A percentile compares a stretch with the other conserved stretches of the same genome.
Conservation (phyloP, 2,797 vertebrate species). For the Remorina albescens region DNA sequence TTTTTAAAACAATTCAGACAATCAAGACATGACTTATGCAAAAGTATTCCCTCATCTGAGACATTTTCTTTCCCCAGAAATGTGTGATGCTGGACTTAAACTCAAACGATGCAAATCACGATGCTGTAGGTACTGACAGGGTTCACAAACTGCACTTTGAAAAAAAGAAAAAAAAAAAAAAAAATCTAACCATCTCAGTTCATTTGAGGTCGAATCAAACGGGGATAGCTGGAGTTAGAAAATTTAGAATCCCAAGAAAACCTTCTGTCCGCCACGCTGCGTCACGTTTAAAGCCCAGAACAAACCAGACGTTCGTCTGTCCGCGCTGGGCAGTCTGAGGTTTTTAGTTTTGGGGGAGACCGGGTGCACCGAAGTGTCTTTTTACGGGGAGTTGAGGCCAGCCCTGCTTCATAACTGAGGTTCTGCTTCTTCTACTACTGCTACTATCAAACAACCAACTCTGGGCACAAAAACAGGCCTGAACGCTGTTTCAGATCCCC, state of each 20-base stretch:
- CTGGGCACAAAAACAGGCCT: conserved; percentile 60
- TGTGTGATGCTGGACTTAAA: background rate
- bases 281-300: background rate
- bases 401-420: conserved; percentile 75
- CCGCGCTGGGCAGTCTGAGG: background rate
- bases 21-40: conserved; percentile 21
- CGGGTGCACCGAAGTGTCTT: conserved; percentile 42
- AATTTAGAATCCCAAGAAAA: conserved; percentile 7
- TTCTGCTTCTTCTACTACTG: conserved; percentile 79
- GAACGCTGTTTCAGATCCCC: conserved; percentile 41
- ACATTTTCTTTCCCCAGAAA: background rate
- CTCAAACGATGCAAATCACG: conserved; percentile 12
- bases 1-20: conserved; percentile 26
- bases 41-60: background rate
- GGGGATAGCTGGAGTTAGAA: conserved; percentile 3
- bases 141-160: conserved; percentile 21
- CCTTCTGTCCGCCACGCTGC: background rate
- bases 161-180: too few relatives aligned
- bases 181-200: conserved; percentile 9
- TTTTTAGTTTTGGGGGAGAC: conserved; percentile 25
- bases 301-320: background rate
- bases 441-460: conserved; percentile 74
- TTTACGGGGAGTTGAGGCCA: conserved; percentile 67
- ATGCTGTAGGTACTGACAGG: conserved; percentile 25
- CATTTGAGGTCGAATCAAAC: background rate